Conservation (phyloP, 2,888 invertebrate genomes). For the Agrotis ipsilon region DNA sequence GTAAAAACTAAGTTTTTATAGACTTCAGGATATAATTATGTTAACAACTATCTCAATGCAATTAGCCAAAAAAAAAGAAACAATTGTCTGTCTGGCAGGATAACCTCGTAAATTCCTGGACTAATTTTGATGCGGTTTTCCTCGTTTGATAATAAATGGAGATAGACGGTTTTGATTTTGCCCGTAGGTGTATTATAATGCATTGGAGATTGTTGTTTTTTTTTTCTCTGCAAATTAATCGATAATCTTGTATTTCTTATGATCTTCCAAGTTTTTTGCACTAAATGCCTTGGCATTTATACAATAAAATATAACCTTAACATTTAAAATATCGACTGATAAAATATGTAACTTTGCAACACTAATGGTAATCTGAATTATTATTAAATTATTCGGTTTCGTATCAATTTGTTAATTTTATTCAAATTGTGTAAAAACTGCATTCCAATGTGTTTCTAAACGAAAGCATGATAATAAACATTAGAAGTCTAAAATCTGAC, state of each 20-base stretch:
- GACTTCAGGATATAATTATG: slow-evolving; percentile 34
- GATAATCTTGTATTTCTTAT: slow-evolving; percentile 22
- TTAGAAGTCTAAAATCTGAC: slow-evolving; percentile 3
- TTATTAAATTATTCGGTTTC: slow-evolving; percentile 44
- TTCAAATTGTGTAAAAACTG: slow-evolving; percentile 40
- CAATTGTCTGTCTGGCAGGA: slow-evolving; percentile 34
- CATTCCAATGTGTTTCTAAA: slow-evolving; percentile 33
- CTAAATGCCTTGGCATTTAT: slow-evolving; percentile 63
- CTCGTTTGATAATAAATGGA: slow-evolving; percentile 17
- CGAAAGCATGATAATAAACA: slow-evolving; percentile 1
- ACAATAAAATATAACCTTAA: slow-evolving; percentile 57
- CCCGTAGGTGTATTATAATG: slow-evolving; percentile 22
- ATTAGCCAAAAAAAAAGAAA: slow-evolving; percentile 37
- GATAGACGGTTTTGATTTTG: slow-evolving; percentile 21
- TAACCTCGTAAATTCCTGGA: slow-evolving; percentile 44
- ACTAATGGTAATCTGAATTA: slow-evolving; percentile 29
- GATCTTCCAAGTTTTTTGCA: slow-evolving; percentile 44
- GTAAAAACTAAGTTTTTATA: slow-evolving; percentile 26
- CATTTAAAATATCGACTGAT: slow-evolving; percentile 57
- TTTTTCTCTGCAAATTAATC: slow-evolving; percentile 27
- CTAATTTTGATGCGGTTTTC: slow-evolving; percentile 43
- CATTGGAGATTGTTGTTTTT: slow-evolving; percentile 3
- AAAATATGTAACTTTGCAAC: slow-evolving; percentile 48
- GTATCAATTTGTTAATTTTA: slow-evolving; percentile 32
- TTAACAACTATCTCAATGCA: slow-evolving; percentile 23